Percentiles rank a stretch among this genome's conserved stretches.
Evolutionary conservation across 2,113 vertebrate species (phyloP).

Genomic region (Nestor notabilis): DNA sequence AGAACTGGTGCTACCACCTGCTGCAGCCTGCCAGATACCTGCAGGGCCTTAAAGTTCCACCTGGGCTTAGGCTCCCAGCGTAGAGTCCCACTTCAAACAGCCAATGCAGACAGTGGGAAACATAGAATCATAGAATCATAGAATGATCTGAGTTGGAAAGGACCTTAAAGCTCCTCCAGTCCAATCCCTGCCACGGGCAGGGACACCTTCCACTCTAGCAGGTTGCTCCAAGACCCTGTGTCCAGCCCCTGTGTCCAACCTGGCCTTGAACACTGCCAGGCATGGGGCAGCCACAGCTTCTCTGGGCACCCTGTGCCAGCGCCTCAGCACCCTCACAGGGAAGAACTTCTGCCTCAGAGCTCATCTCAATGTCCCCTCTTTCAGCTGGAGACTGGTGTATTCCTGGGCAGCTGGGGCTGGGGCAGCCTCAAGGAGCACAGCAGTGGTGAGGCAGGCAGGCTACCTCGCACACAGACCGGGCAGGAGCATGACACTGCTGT

Average conservation of each 20-base stretch:
- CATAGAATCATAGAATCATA: not conserved
- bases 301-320: not conserved
- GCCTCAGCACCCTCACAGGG: not conserved
- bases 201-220: no score
- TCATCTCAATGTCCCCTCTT: not conserved
- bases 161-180: not conserved
- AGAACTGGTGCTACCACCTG: not conserved
- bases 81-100: not conserved
- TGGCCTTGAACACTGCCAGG: no score
- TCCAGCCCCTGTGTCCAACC: no score
- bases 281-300: no score
- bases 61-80: not conserved
- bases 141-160: not conserved
- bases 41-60: not conserved
- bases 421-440: not conserved
- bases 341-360: not conserved
- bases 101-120: not conserved
- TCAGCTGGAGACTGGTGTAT: not conserved
- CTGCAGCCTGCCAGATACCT: not conserved
- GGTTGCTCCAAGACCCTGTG: no score
- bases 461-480: rapidly evolving
- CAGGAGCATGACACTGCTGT: rapidly evolving
- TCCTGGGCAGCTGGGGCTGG: not conserved
- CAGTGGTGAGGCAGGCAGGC: not conserved
- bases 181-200: not conserved